Conservation (phyloP, 2,113 vertebrate genomes). For the Corvus cornix region DNA sequence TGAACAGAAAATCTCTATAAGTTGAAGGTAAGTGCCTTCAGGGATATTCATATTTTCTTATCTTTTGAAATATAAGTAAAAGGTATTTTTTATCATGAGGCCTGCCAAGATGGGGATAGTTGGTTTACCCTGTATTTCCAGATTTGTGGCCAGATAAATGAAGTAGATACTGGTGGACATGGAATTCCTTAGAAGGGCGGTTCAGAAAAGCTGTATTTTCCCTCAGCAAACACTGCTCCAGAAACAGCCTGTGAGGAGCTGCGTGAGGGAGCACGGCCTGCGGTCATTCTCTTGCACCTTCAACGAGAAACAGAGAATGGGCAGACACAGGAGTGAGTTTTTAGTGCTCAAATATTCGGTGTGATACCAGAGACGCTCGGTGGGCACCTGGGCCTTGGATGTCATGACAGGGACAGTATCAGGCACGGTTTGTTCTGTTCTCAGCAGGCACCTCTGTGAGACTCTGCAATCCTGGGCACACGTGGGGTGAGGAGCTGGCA, state of each 20-base stretch:
- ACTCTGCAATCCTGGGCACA: background rate
- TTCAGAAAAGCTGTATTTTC: background rate
- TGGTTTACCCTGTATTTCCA: background rate
- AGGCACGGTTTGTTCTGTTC: too few species aligned
- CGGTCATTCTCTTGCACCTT: background rate
- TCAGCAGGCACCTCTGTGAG: background rate
- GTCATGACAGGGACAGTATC: background rate
- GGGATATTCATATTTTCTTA: conserved; percentile 19
- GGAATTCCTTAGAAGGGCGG: background rate
- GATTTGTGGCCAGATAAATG: background rate
- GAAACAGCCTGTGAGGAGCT: background rate
- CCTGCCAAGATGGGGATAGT: background rate
- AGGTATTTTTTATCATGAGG: background rate
- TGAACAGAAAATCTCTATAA: background rate
- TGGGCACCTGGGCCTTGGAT: background rate
- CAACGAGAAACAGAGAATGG: too few species aligned
- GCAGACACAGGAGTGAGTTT: background rate
- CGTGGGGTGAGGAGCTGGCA: accelerated
- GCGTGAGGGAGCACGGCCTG: background rate
- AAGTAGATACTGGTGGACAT: background rate
- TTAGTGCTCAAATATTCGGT: accelerated
- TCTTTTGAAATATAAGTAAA: conserved; percentile 27
- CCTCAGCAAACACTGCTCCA: background rate
- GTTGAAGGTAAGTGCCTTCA: background rate
- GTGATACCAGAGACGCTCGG: accelerated